Base-by-base conservation (phyloP, 2,797 vertebrate genomes). In the Mormyrops boulengeri region DNA sequence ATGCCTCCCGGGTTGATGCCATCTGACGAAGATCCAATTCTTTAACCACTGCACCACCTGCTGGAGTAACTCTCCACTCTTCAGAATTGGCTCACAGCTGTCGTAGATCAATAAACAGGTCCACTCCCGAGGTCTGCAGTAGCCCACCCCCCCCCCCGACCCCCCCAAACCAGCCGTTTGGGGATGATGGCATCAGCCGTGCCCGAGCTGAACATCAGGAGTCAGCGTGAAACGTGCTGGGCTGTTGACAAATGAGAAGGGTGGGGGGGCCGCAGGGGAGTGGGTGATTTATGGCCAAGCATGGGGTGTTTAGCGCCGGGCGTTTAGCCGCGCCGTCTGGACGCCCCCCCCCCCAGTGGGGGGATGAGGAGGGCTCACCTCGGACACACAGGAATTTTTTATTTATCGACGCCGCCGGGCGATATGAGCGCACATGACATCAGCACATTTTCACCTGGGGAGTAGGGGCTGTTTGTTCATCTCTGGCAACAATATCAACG, bases 201-300 rank as follows among this genome's bases (percentile, higher is more conserved):
- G 87, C n/a, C 38, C 44, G 41, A 87, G 77, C 85, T 87, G 90
- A 90, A 94, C 92, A 92, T 93, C 92, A 91, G 92, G 91, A 93
- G 93, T 93, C 94, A 92, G 92, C 90, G 92, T 62, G 92, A 92
- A 88, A 22, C 88, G 90, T 92, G 94, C 88, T 89, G 94, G 94
- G 94, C 92, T 94, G 91, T 92, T 95, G 95, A 95, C 95, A 95
- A 95, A 95, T 95, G 95, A 95, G 93, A 94, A 91, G 91, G 94
- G 93, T 53, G 88, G 90, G 62, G 90, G 91, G 94, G 89, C 93
- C 90, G 91, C 91, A 89, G 93, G 94, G 92, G 93, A 92, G 90
- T 90, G 89, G 90, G 91, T 95, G 96, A 96, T 96, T 94, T 95
- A 96, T 96, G 88, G 90, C 90, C 90, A 62, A 88, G 91, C 91